Evolutionary conservation across 2,113 vertebrate genomes (phyloP).

Genomic region (Amblyopsis rosae): DNA sequence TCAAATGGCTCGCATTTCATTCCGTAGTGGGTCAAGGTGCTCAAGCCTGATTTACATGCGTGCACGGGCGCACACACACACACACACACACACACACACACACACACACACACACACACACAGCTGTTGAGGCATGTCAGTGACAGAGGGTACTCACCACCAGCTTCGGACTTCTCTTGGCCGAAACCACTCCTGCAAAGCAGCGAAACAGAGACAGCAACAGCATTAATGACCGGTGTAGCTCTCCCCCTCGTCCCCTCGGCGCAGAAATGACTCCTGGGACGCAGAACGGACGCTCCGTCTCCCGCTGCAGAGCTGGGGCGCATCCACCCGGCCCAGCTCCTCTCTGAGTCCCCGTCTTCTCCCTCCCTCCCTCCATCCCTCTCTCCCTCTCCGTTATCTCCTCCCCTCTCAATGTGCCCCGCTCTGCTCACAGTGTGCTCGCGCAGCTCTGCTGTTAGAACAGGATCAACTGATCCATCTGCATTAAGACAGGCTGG

Average conservation of each 20-base stretch:
- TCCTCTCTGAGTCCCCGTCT: background rate
- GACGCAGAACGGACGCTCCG: conserved; percentile 24
- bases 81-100: conserved; percentile 25
- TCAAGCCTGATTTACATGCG: background rate
- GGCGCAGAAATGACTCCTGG: conserved; percentile 41
- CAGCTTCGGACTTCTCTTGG: conserved; percentile 99
- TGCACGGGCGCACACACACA: background rate
- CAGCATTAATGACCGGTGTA: conserved; percentile 83
- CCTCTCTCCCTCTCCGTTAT: background rate
- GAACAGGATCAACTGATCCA: conserved; percentile 60
- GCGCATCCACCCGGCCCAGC: conserved; percentile 29
- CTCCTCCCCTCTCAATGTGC: conserved; percentile 31
- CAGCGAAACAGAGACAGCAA: conserved; percentile 84
- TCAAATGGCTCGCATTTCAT: conserved; percentile 52
- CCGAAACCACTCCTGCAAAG: conserved; percentile 94
- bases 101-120: conserved; percentile 13
- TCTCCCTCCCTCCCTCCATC: background rate
- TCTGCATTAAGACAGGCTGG: conserved; percentile 82
- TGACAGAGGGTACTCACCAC: conserved; percentile 86
- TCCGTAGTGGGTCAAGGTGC: conserved; percentile 18
- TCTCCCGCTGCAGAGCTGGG: conserved; percentile 48
- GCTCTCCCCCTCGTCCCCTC: conserved; percentile 72
- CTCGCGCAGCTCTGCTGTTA: conserved; percentile 23
- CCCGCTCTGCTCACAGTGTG: conserved; percentile 16
- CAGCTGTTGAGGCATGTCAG: conserved; percentile 29